These are phyloP conservation scores for Scomber colias DNA, from an alignment of 2,113 vertebrate genomes.

Conservation along the genomic window DNA sequence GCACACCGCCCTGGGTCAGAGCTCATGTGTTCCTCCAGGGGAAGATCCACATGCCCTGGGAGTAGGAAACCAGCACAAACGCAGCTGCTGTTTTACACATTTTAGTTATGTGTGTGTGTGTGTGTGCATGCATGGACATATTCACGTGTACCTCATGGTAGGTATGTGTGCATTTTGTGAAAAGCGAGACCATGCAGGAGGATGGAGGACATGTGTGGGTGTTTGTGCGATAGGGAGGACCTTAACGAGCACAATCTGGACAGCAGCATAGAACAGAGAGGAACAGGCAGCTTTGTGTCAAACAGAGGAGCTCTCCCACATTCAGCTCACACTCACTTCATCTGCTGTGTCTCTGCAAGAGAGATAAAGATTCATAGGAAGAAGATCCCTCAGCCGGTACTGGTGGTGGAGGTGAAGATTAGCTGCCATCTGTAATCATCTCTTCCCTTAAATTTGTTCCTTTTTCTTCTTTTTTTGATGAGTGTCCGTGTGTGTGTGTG, in stretches of 20 bases:
- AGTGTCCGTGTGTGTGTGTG: neutral
- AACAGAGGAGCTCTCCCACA: conserved; percentile 2
- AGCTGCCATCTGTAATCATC: neutral
- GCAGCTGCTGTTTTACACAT: conserved; percentile 62
- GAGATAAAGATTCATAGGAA: conserved; percentile 4
- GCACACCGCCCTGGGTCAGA: conserved; percentile 67
- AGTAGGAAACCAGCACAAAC: conserved; percentile 68
- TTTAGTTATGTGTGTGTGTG: conserved; percentile 14
- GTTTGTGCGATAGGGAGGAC: conserved; percentile 24
- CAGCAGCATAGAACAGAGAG: conserved; percentile 6
- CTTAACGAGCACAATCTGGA: conserved; percentile 47
- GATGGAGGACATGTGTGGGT: conserved; percentile 45
- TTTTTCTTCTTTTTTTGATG: neutral
- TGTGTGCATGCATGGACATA: neutral
- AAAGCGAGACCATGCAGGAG: conserved; percentile 19
- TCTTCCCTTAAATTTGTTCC: conserved; percentile 1
- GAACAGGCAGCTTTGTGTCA: conserved; percentile 20
- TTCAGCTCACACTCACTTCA: conserved; percentile 26
- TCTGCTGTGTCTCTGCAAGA: conserved; percentile 4
- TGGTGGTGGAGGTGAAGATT: no score
- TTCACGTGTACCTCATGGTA: neutral
- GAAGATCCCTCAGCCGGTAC: neutral
- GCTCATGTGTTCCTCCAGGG: conserved; percentile 63
- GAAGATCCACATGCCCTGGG: conserved; percentile 54
- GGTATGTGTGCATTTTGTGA: conserved; percentile 10